phyloP scores from a whole-genome alignment of 1,140 invertebrate species.

The Trypoxylus dichotomus region DNA sequence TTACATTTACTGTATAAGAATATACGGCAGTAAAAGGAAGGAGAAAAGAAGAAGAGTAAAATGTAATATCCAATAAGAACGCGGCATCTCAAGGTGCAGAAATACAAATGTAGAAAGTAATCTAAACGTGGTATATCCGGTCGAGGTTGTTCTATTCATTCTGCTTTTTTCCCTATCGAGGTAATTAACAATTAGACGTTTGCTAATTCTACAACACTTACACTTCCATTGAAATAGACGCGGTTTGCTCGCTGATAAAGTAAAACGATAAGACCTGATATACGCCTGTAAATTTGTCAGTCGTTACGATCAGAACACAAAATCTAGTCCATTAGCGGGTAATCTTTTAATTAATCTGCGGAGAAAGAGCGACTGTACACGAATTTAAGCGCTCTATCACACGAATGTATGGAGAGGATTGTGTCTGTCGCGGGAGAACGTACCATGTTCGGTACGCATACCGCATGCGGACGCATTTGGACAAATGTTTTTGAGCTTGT shows the following conservation, averaged over 20 bases:
- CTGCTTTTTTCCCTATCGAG: neutral
- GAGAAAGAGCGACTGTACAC: constrained; percentile 18
- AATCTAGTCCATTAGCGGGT: constrained; percentile 24
- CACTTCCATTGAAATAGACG: neutral
- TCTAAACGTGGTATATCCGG: neutral
- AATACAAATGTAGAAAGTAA: too few relatives aligned
- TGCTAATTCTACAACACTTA: constrained; percentile 22
- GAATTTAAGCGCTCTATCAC: constrained; percentile 19
- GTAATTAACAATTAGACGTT: constrained; percentile 24
- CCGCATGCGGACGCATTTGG: neutral
- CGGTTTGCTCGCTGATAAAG: constrained; percentile 13
- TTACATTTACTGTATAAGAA: too few relatives aligned
- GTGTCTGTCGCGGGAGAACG: neutral
- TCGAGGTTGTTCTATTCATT: neutral
- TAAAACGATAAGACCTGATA: constrained; percentile 17
- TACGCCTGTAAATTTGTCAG: constrained; percentile 21
- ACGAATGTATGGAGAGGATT: neutral
- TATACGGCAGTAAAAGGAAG: too few relatives aligned
- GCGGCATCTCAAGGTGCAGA: too few relatives aligned
- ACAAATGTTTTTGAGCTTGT: constrained; percentile 7
- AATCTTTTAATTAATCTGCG: constrained; percentile 25
- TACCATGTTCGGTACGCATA: neutral
- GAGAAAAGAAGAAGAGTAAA: too few relatives aligned
- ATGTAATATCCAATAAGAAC: too few relatives aligned
- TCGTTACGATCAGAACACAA: constrained; percentile 25